Evolutionary conservation across 1,140 invertebrate genomes (phyloP), one percentile per base, ranked within the genome.

Genomic region (Dolichoris vasculosae): DNA sequence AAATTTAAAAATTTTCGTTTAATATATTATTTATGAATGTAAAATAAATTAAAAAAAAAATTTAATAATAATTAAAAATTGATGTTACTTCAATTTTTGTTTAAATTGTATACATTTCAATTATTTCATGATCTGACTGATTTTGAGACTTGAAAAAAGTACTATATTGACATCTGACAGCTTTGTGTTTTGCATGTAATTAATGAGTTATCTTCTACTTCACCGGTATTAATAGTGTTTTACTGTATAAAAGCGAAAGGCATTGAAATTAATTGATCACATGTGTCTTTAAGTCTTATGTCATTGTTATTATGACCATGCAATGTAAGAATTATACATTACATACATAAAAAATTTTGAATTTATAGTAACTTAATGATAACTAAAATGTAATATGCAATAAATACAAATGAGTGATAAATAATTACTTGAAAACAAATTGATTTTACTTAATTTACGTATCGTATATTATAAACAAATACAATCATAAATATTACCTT

Each of bases 381-480:
- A 87, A 88, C 15, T 88, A 84, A 88, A 87, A 88, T 91, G 89
- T 90, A 91, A 88, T 89, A 86, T 90, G 89, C 88, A 91, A 89
- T 91, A 90, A 90, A 85, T 88, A 89, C 88, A 80, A 88, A 77
- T 84, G 88, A 89, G 87, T 89, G 87, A 90, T 90, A 88, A 89
- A 89, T 80, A 73, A 82, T 82, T 81, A 51, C 64, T 81, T 64
- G 15, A 80, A 17, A 15, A 80, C 17, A 64, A 63, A 67, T 67
- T 32, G 15, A 11, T 11, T 35, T 67, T 67, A 67, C 30, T 67
- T 67, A 32, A 67, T 67, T 59, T 26, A 23, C 4, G 15, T 69
- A 11, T 35, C 9, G 35, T 13, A 3, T 35, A 11, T 69, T 11
- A 30, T 3, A 15, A 64, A 64, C n/a, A n/a, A n/a, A n/a, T n/a